Conservation (phyloP, 2,797 vertebrate genomes). For the Manis crassicaudata region DNA sequence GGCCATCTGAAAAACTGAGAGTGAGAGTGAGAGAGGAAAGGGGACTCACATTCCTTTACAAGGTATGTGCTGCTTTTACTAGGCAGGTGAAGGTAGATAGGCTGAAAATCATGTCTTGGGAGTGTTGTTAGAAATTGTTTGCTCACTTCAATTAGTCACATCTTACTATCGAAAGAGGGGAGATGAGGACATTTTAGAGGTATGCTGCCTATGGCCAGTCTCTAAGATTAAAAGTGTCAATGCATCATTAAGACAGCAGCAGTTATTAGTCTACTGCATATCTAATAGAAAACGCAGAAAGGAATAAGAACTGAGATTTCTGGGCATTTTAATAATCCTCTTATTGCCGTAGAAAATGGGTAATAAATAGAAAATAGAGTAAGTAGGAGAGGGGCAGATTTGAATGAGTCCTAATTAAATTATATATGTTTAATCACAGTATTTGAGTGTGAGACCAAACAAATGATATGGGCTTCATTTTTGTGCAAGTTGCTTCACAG, state of each 20-base stretch:
- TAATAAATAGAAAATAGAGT: background rate
- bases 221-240: conserved; percentile 58
- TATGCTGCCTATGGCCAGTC: background rate
- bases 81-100: conserved; percentile 61
- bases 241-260: background rate
- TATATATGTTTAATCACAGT: background rate
- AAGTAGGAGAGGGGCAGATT: background rate
- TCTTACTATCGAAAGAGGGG: conserved; percentile 66
- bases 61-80: background rate
- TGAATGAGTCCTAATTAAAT: conserved; percentile 36
- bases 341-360: no score
- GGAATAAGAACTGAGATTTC: background rate
- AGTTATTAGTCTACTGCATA: conserved; percentile 25
- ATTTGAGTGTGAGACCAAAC: background rate
- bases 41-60: conserved; percentile 3
- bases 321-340: background rate
- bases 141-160: conserved; percentile 65
- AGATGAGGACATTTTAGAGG: background rate
- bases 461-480: background rate
- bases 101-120: conserved; percentile 59
- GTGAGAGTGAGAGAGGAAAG: conserved; percentile 45
- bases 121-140: conserved; percentile 48
- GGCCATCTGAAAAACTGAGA: conserved; percentile 59
- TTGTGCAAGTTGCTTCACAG: conserved; percentile 12
- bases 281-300: background rate